Percentiles rank a stretch among this genome's conserved stretches.
Evolutionary conservation across 2,797 vertebrate species (phyloP).

Genomic region (Neomorphus geoffroyi): DNA sequence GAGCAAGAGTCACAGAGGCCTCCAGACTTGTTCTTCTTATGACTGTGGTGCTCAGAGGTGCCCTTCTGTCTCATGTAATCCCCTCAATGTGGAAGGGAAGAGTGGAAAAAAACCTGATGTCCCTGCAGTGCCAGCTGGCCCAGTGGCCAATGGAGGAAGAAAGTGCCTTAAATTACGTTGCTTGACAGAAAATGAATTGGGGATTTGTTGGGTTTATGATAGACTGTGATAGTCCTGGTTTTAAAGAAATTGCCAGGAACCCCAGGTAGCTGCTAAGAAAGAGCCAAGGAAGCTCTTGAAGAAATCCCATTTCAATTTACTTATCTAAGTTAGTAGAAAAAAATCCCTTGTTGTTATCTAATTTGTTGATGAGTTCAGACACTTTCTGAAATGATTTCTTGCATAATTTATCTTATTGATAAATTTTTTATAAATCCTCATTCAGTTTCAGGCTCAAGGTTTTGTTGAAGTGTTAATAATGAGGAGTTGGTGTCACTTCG

Average conservation of each 20-base stretch:
- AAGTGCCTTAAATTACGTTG: neutral
- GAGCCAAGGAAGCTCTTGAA: constrained; percentile 33
- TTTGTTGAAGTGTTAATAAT: constrained; percentile 32
- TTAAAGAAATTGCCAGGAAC: neutral
- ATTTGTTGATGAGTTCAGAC: constrained; percentile 59
- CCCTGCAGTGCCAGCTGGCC: fast-evolving
- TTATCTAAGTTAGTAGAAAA: constrained; percentile 46
- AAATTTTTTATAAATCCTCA: constrained; percentile 58
- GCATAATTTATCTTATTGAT: constrained; percentile 54
- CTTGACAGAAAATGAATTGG: neutral
- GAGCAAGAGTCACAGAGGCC: neutral
- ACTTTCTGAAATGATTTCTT: constrained; percentile 58
- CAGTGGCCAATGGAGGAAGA: fast-evolving
- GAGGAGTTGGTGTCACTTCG: neutral
- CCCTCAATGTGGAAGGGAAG: neutral
- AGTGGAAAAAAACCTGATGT: neutral
- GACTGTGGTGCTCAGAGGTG: neutral
- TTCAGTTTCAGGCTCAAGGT: neutral
- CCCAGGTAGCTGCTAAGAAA: neutral
- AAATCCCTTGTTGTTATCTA: constrained; percentile 28
- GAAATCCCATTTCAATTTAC: constrained; percentile 47
- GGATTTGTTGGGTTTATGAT: neutral
- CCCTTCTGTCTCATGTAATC: neutral
- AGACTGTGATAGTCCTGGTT: neutral
- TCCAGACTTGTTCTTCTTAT: neutral